Percentiles rank a stretch among this genome's conserved stretches.
phyloP scores from a whole-genome alignment of 1,140 invertebrate species.

The Magallana gigas region DNA sequence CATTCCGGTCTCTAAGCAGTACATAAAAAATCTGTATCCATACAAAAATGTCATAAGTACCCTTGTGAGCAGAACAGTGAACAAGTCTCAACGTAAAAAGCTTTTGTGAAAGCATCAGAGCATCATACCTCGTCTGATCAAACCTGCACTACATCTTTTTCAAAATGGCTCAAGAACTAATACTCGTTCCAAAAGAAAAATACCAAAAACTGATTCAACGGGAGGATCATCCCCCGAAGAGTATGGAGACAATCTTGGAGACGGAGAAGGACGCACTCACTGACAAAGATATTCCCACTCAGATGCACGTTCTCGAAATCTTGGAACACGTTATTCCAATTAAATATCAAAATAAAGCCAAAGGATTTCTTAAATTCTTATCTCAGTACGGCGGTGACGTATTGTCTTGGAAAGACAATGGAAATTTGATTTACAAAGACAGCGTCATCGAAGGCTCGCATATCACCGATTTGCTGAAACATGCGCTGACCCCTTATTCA shows the following conservation, averaged over 20 bases:
- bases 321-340: not conserved
- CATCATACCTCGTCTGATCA: slow-evolving; percentile 8
- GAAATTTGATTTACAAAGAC: slow-evolving; percentile 31
- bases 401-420: not conserved
- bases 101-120: not conserved
- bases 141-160: not conserved
- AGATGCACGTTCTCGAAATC: not conserved
- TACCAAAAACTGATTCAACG: not conserved
- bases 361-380: not conserved
- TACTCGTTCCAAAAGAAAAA: slow-evolving; percentile 20
- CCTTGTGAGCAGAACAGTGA: not conserved
- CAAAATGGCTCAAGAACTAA: slow-evolving; percentile 36
- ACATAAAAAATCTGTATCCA: slow-evolving; percentile 18
- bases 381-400: not conserved
- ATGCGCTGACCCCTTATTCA: not conserved
- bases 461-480: not conserved
- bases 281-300: not conserved
- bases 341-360: slow-evolving; percentile 14
- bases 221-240: not conserved
- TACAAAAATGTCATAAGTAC: slow-evolving; percentile 20
- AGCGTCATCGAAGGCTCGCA: not conserved
- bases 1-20: not conserved
- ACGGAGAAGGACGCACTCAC: not conserved
- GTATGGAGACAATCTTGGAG: not conserved
- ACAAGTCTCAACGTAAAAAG: not conserved